Base-by-base conservation (phyloP, 2,888 invertebrate species). In the Exephanes ischioxanthus region DNA sequence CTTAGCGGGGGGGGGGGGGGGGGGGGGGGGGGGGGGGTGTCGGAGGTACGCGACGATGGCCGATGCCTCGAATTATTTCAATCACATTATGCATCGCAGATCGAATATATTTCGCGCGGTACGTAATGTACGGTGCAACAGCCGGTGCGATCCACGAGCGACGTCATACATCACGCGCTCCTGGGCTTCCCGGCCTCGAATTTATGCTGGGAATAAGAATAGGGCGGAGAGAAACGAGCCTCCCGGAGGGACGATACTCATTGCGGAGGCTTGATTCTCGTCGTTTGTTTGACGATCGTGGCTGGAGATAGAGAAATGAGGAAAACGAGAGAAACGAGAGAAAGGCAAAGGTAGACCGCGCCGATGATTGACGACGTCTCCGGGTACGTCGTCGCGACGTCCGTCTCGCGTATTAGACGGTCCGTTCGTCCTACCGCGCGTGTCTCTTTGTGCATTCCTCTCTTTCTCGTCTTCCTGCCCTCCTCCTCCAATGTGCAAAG, bases 261-360 rank as follows among this genome's bases (percentile, higher is more conserved):
- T 48, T 22, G 51, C 66, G 3, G 26, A 9, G 33, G 26, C 51
- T 63, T 63, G 48, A 63, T 51, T 76, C 48, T 66, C 66, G 66
- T n/a, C 51, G 58, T 19, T 26, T 53, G 76, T 76, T 37, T 51
- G 33, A 76, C 76, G 66, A 55, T 71, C 71, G n/a, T 26, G 22
- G 2, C 41, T 58, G 26, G 55, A 58, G 55, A 58, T 58, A 58
- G 33, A 79, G 58, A 45, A 70, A 9, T 14, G 45, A 51, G 79
- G 19, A 45, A n/a, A 22, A 63, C 22, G 45, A 68, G 14, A 11
- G 19, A 45, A 30, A 19, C 16, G 16, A 70, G 80, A 68, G 75
- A 82, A 83, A 78, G 72, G 77, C 85, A 82, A 77, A 80, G 83
- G 80, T 84, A 80, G 83, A 83, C 85, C 84, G 77, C 84, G 68